These are phyloP conservation scores for Pipistrellus pipistrellus DNA, from an alignment of 2,797 vertebrate genomes.

Conservation along the genomic window DNA sequence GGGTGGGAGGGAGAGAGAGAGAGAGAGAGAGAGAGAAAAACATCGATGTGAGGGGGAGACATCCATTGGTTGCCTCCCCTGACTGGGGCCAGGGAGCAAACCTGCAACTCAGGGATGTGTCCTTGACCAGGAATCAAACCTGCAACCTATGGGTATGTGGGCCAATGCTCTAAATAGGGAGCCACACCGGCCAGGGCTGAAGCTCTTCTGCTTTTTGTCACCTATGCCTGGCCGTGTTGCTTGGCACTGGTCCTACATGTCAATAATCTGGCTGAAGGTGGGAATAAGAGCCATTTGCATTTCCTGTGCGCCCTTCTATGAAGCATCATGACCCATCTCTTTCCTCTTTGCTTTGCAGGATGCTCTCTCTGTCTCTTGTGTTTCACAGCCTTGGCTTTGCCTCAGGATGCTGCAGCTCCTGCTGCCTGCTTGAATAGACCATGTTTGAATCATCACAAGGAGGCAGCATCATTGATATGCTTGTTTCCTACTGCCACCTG, in stretches of 20 bases:
- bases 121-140: too few species aligned
- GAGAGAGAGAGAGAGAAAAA: too few species aligned
- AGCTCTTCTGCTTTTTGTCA: not conserved
- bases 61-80: too few species aligned
- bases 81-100: too few species aligned
- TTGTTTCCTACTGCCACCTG: not conserved
- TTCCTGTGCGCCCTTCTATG: not conserved
- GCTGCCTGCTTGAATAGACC: not conserved
- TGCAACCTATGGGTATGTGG: too few species aligned
- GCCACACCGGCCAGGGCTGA: too few species aligned
- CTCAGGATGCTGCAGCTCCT: not conserved
- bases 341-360: not conserved
- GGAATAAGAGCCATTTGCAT: not conserved
- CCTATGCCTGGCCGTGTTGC: not conserved
- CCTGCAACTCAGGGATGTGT: too few species aligned
- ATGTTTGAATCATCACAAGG: not conserved
- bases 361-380: not conserved
- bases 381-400: not conserved
- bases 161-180: too few species aligned
- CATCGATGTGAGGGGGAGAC: too few species aligned
- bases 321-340: not conserved
- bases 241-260: not conserved
- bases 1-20: too few species aligned
- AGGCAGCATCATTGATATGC: not conserved
- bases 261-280: not conserved